Percentiles rank a stretch among this genome's conserved stretches.
Conservation (phyloP, 2,113 vertebrate genomes). For the Turdus rufiventris region DNA sequence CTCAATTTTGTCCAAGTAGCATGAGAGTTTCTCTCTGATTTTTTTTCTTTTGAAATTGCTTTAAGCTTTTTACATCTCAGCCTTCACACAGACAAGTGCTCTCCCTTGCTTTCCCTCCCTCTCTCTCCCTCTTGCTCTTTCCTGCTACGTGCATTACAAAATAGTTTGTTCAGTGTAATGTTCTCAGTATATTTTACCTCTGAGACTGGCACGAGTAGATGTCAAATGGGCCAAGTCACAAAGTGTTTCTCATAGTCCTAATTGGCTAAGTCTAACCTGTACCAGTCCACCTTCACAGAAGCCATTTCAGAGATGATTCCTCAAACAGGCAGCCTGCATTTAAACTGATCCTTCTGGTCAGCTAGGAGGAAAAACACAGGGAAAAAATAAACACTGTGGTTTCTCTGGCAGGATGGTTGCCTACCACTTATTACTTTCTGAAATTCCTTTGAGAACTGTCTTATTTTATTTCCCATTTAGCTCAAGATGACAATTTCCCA, state of each 20-base stretch:
- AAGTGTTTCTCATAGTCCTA: background rate
- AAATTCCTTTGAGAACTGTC: background rate
- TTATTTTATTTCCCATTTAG: slow-evolving; percentile 8
- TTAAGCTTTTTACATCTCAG: background rate
- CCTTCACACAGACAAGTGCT: background rate
- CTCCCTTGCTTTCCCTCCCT: background rate
- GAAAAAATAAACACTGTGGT: background rate
- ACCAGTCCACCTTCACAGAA: background rate
- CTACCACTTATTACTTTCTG: background rate
- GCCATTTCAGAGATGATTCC: background rate
- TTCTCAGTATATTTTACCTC: background rate
- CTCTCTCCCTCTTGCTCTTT: background rate
- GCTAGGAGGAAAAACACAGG: background rate
- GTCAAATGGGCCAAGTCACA: background rate
- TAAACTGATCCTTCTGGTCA: background rate
- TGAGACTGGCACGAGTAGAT: background rate
- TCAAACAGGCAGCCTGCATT: background rate
- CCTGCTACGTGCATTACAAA: accelerated
- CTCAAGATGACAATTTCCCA: background rate
- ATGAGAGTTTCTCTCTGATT: background rate
- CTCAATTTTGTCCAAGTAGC: background rate
- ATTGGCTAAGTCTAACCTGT: background rate
- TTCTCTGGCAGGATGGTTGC: background rate
- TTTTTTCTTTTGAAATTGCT: background rate
- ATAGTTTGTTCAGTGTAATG: background rate